Evolutionary conservation across 2,797 vertebrate species (phyloP).

Genomic region (Balearica regulorum): DNA sequence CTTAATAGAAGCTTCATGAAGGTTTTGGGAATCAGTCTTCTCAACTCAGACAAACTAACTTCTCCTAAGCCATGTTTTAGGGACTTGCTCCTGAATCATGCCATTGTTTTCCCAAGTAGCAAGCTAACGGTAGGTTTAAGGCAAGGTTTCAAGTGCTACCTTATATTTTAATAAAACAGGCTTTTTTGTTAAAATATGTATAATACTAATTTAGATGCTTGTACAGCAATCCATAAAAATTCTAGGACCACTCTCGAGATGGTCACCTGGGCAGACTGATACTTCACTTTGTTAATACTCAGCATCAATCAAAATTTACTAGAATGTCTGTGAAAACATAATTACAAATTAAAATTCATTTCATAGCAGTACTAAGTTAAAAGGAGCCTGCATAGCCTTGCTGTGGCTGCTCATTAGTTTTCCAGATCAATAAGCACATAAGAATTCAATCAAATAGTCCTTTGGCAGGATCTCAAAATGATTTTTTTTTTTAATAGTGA

Average conservation of each 20-base stretch:
- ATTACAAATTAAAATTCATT: background rate
- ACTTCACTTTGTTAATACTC: background rate
- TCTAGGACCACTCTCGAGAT: background rate
- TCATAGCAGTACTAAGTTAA: background rate
- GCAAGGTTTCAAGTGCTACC: background rate
- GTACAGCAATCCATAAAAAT: background rate
- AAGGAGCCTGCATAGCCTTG: background rate
- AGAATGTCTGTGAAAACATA: background rate
- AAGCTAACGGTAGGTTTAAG: background rate
- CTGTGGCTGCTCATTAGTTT: background rate
- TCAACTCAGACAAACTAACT: background rate
- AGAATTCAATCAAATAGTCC: constrained; percentile 9
- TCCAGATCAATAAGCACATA: constrained; percentile 10
- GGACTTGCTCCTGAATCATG: background rate
- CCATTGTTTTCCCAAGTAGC: background rate
- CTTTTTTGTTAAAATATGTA: background rate
- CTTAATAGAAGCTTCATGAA: background rate
- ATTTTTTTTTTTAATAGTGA: background rate
- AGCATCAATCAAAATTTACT: background rate
- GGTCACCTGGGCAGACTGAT: background rate
- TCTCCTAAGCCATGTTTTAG: background rate
- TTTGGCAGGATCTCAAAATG: background rate
- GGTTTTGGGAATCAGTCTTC: background rate
- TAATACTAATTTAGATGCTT: background rate
- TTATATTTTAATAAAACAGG: background rate